phyloP scores from a whole-genome alignment of 2,888 invertebrate genomes.

The Pachymerium ferrugineum region DNA sequence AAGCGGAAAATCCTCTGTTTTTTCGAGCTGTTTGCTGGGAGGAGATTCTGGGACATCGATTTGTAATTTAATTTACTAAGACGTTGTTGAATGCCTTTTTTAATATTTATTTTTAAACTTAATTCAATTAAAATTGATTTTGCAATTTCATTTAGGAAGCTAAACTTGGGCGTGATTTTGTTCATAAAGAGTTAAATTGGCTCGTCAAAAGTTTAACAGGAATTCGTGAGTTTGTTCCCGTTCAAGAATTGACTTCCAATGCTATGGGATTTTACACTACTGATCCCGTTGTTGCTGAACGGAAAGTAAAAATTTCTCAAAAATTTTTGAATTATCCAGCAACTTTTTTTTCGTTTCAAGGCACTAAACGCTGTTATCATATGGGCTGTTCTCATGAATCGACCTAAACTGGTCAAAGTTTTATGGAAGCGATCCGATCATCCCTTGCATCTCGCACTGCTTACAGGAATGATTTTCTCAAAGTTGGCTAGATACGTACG shows the following conservation, averaged over 20 bases:
- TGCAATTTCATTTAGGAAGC: background rate
- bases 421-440: slow-evolving; percentile 46
- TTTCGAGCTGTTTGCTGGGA: slow-evolving; percentile 45
- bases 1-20: slow-evolving; percentile 44
- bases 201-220: slow-evolving; percentile 37
- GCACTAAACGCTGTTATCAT: slow-evolving; percentile 44
- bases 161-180: slow-evolving; percentile 36
- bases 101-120: background rate
- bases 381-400: slow-evolving; percentile 45
- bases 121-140: background rate
- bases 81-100: background rate
- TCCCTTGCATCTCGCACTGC: slow-evolving; percentile 45
- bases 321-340: background rate
- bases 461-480: slow-evolving; percentile 44
- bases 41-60: slow-evolving; percentile 42
- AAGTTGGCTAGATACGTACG: slow-evolving; percentile 42
- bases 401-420: slow-evolving; percentile 44
- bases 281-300: slow-evolving; percentile 29
- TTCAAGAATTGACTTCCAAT: slow-evolving; percentile 30
- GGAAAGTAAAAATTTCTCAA: slow-evolving; percentile 17
- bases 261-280: slow-evolving; percentile 31
- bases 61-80: too few species aligned
- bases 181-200: slow-evolving; percentile 37
- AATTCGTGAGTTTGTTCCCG: slow-evolving; percentile 35
- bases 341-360: slow-evolving; percentile 35